Conservation (phyloP, 2,888 invertebrate species). For the Labia minor region DNA sequence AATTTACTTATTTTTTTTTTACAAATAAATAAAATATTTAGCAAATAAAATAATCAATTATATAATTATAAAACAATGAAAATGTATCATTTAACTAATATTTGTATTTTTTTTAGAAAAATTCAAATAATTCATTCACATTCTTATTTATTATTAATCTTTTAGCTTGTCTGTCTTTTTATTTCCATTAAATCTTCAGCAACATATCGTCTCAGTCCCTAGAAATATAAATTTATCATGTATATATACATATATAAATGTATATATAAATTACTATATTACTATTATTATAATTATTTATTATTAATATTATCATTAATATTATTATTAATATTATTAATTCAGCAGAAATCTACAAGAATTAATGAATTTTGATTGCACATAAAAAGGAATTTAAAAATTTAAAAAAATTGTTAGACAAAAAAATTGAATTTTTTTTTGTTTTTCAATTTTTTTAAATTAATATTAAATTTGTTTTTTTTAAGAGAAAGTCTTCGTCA, state of each 20-base stretch:
- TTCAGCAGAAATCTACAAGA: constrained; percentile 13
- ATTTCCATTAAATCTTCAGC: background rate
- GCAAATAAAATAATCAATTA: background rate
- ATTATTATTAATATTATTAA: background rate
- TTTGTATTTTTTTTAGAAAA: background rate
- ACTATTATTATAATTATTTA: no score
- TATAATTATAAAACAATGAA: background rate
- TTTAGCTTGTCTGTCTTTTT: background rate
- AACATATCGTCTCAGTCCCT: background rate
- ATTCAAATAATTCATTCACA: background rate
- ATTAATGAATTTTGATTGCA: constrained; percentile 8
- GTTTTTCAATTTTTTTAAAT: background rate
- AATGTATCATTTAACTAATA: background rate
- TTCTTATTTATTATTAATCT: background rate
- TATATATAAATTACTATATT: no score
- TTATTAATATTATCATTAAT: no score
- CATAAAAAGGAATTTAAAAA: background rate
- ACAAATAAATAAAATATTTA: constrained; percentile 13
- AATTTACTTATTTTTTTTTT: constrained; percentile 13
- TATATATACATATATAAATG: no score
- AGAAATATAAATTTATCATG: background rate
- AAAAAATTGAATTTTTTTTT: background rate
- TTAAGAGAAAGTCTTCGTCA: background rate
- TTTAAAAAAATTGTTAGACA: background rate
- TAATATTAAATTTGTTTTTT: background rate